Conservation (phyloP, 2,113 vertebrate genomes). For the Otus sunia region DNA sequence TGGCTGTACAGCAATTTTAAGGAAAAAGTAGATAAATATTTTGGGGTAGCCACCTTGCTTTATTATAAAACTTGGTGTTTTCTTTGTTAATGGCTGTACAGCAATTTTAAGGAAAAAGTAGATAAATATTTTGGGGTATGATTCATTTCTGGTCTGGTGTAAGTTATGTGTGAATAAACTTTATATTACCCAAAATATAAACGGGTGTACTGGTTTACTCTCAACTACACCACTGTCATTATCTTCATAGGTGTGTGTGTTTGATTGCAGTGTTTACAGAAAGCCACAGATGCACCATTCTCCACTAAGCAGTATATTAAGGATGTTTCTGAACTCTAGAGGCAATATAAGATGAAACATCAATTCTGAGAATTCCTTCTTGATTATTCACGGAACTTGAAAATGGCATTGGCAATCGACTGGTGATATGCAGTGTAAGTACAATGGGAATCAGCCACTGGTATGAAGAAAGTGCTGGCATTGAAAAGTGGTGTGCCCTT, state of each 20-base stretch:
- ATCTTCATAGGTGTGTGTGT: neutral
- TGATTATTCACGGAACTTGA: neutral
- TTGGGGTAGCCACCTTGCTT: neutral
- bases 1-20: fast-evolving
- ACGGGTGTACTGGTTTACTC: neutral
- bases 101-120: neutral
- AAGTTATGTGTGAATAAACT: neutral
- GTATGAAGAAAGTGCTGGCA: neutral
- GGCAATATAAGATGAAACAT: neutral
- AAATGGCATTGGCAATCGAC: neutral
- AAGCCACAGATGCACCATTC: neutral
- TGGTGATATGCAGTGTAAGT: neutral
- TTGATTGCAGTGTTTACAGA: neutral
- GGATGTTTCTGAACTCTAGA: neutral
- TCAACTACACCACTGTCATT: neutral
- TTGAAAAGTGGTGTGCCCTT: neutral
- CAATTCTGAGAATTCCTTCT: neutral
- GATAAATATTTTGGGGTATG: neutral
- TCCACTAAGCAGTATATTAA: neutral
- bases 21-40: neutral
- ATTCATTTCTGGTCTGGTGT: neutral
- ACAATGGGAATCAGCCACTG: neutral
- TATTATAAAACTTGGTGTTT: neutral
- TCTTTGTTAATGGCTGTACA: fast-evolving
- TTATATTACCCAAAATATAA: neutral